Conservation (phyloP, 2,888 invertebrate species). For the Ichneumoninae sp. region DNA sequence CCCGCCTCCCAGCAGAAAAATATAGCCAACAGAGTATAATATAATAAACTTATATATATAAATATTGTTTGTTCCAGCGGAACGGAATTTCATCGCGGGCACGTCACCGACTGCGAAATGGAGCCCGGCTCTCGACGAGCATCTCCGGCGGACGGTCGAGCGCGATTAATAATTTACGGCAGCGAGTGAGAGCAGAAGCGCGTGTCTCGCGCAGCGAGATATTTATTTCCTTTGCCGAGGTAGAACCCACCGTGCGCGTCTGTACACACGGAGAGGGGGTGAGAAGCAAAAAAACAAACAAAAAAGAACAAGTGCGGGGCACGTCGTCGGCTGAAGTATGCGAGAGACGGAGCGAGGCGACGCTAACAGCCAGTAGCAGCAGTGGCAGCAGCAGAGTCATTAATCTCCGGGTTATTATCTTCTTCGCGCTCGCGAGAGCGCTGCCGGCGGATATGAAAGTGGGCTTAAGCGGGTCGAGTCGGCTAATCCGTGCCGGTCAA, state of each 20-base stretch:
- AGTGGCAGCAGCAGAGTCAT: constrained; percentile 57
- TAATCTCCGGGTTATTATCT: constrained; percentile 67
- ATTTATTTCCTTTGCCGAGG: constrained; percentile 43
- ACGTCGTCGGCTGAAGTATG: constrained; percentile 56
- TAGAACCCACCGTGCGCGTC: constrained; percentile 23
- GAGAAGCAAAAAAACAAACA: background rate
- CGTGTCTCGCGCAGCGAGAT: constrained; percentile 35
- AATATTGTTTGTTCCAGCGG: constrained; percentile 23
- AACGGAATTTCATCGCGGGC: constrained; percentile 11
- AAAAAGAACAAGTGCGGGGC: constrained; percentile 14
- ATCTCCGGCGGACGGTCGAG: constrained; percentile 39
- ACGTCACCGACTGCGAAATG: constrained; percentile 25
- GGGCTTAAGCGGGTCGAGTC: constrained; percentile 62
- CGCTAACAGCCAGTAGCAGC: constrained; percentile 26
- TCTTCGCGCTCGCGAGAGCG: constrained; percentile 60
- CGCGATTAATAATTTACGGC: constrained; percentile 59
- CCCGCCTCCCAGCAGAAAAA: constrained; percentile 9
- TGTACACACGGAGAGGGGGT: background rate
- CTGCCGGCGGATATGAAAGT: constrained; percentile 64
- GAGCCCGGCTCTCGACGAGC: background rate
- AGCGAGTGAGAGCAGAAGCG: constrained; percentile 26
- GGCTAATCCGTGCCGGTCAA: constrained; percentile 74
- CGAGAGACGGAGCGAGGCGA: constrained; percentile 43
- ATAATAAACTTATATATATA: constrained; percentile 16
- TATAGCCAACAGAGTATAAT: constrained; percentile 23